Base-by-base conservation (phyloP, 2,888 invertebrate species). In the Eupithecia dodoneata region DNA sequence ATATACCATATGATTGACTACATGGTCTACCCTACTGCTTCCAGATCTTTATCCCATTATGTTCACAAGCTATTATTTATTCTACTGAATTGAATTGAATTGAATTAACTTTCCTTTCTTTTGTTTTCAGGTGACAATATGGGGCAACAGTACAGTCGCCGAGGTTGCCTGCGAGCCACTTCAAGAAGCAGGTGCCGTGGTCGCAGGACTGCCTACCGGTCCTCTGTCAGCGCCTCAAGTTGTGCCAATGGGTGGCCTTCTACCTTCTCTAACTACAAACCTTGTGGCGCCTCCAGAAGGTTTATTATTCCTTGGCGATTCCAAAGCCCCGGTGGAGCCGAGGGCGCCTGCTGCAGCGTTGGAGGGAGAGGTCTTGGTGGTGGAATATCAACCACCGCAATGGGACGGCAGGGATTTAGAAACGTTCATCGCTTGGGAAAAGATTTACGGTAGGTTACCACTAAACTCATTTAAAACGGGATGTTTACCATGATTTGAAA, bases 291-390 rank as follows among this genome's bases (percentile, higher is more conserved):
- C 95, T 5, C 94, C 94, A 0, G 88, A 90, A 0, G 95, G 96
- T 0, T 88, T 96, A 66, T 90, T 96, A 70, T 95, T 96, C 77
- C 94, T 96, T 55, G 96, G 96, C 63, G 96, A 96, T 1, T 96
- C 96, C 9, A 95, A 96, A 85, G 96, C 96, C 45, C 96, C 96
- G 55, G 96, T 96, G 66, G 96, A 96, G 81, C 95, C 96, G 0
- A 93, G 95, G 74, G 96, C 96, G 3, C 94, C 95, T 69, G 96
- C 96, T 3, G 88, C 92, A 6, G 93, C 95, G 3, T 88, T 96
- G 65, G 96, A 96, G 87, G 96, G 96, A 10, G 96, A 96, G 88
- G 95, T 96, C n/a, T 88, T 96, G 66, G 95, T 96, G 44, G 95
- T 96, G 76, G 96, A 96, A 86, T 95, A 95, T 81, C 94, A 96